phyloP scores from a whole-genome alignment of 2,797 vertebrate species.

The Ara ararauna region DNA sequence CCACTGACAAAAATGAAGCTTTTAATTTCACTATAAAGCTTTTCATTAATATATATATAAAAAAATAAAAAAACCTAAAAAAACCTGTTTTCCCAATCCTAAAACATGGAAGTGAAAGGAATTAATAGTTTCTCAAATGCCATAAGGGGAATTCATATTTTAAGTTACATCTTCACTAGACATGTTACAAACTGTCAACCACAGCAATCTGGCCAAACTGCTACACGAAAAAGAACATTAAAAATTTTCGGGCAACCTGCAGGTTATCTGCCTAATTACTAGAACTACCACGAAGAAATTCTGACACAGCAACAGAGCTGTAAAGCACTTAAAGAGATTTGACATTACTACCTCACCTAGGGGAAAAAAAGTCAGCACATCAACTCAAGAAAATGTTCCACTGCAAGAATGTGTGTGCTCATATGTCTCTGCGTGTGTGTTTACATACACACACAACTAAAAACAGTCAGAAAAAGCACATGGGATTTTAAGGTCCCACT shows the following conservation, averaged over 20 bases:
- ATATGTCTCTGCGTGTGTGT: accelerated
- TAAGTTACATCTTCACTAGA: not conserved
- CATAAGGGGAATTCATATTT: not conserved
- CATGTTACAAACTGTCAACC: not conserved
- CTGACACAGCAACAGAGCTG: not conserved
- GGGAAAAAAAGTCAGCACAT: not conserved
- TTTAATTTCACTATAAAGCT: not conserved
- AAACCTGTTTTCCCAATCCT: not conserved
- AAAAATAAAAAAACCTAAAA: not conserved
- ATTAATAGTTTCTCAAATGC: not conserved
- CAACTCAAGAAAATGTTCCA: not conserved
- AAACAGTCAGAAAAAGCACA: not conserved
- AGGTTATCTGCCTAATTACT: not conserved
- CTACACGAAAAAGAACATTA: not conserved
- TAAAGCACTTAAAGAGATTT: not conserved
- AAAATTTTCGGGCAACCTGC: not conserved
- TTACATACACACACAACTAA: accelerated
- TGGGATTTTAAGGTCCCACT: not conserved
- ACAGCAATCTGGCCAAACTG: not conserved
- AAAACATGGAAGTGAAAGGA: not conserved
- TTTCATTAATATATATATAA: not conserved
- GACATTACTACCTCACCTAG: not conserved
- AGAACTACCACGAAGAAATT: not conserved
- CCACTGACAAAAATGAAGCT: not conserved
- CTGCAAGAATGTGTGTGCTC: accelerated